Conservation (phyloP, 2,113 vertebrate species). For the Cariama cristata region DNA sequence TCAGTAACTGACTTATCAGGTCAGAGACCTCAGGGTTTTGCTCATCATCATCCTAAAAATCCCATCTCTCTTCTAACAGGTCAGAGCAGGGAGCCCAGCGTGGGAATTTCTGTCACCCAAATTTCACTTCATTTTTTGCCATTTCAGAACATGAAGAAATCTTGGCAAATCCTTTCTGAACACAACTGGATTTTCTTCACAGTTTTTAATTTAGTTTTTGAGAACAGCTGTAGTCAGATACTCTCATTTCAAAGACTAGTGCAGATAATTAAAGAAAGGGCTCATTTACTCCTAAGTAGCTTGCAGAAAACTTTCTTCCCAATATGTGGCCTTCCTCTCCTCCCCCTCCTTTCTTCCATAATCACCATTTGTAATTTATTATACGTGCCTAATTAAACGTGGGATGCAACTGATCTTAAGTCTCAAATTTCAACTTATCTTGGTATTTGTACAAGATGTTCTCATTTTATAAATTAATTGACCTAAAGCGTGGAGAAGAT, state of each 20-base stretch:
- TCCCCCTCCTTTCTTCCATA: constrained; percentile 3
- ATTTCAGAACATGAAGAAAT: neutral
- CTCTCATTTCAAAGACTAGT: constrained; percentile 11
- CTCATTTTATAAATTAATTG: constrained; percentile 43
- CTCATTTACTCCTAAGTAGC: constrained; percentile 53
- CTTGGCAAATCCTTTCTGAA: neutral
- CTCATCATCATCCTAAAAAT: neutral
- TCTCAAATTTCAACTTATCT: constrained; percentile 33
- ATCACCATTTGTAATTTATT: constrained; percentile 22
- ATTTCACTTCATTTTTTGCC: neutral
- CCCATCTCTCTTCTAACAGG: neutral
- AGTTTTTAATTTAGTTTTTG: neutral
- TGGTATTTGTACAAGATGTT: constrained; percentile 45
- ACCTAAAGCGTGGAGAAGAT: neutral
- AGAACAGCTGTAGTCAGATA: neutral
- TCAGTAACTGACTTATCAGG: neutral
- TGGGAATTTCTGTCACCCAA: neutral
- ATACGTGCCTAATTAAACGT: constrained; percentile 28
- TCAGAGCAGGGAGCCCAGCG: rapidly evolving
- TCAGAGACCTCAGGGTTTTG: neutral
- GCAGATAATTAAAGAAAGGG: constrained; percentile 56
- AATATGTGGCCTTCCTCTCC: constrained; percentile 4
- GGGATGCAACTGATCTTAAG: constrained; percentile 12
- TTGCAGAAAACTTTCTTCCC: constrained; percentile 37
- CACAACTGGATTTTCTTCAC: neutral